These are phyloP conservation scores for Xanthorhoe spadicearia DNA, from an alignment of 2,888 invertebrate species.

Conservation along the genomic window DNA sequence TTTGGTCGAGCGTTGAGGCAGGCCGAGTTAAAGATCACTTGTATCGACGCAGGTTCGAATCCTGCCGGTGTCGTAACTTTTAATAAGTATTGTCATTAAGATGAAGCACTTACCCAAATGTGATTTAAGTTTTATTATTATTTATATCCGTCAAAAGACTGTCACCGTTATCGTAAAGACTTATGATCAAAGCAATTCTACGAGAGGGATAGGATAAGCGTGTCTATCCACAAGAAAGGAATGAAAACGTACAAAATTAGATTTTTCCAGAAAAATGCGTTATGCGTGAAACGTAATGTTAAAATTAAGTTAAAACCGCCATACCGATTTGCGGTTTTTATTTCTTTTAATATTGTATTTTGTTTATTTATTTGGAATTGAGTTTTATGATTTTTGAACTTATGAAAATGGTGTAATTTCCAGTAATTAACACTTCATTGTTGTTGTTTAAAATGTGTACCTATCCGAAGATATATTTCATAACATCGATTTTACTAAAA, in stretches of 20 bases:
- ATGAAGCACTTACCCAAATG: not conserved
- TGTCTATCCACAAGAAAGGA: slow-evolving; percentile 14
- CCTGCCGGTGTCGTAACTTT: too few species aligned
- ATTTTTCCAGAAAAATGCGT: not conserved
- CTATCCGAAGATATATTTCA: too few species aligned
- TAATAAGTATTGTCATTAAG: too few species aligned
- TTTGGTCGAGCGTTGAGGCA: too few species aligned
- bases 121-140: too few species aligned
- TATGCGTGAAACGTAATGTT: not conserved
- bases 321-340: not conserved
- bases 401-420: too few species aligned
- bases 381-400: too few species aligned
- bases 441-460: too few species aligned
- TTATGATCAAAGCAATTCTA: not conserved
- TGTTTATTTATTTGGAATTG: not conserved
- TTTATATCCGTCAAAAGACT: not conserved
- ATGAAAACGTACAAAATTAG: slow-evolving; percentile 14
- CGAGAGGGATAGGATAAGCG: slow-evolving; percentile 9
- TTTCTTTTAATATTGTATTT: not conserved
- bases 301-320: not conserved
- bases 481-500: too few species aligned
- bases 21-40: too few species aligned
- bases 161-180: not conserved
- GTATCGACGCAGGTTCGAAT: too few species aligned
- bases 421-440: too few species aligned